Evolutionary conservation across 2,113 vertebrate species (phyloP), one percentile per base, ranked within the genome.

Genomic region (Delphinus delphis): DNA sequence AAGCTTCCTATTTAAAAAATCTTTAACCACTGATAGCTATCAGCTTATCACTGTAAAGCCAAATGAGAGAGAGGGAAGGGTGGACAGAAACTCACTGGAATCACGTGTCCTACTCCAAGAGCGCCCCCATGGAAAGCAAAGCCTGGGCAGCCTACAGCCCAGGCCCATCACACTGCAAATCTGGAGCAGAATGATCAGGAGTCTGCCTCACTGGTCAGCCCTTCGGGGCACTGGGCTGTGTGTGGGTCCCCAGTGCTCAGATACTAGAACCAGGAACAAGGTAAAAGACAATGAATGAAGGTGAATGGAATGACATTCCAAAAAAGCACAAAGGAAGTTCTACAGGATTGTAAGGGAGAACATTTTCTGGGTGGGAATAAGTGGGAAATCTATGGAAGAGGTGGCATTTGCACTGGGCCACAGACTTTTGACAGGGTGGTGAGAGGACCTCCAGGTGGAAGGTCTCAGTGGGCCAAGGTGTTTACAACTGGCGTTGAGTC

Each of bases 121-220:
- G 77, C 36, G 36, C 1, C 23, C 25, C 18, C 0, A 0, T 5
- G 21, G n/a, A 50, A 14, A 17, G 14, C 31, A 65, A 73, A 36
- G 58, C 23, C 55, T 18, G 3, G 50, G 21, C 23, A 18, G 41
- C 38, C 77, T 67, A 62, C 5, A 25, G 13, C 7, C 60, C 60
- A 31, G 26, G 17, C 65, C 41, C 26, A 0, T 17, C 1, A 14
- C 21, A 5, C 36, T 9, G 62, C 13, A 23, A 12, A 47, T 21
- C 36, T 36, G 33, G 58, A 71, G 47, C 76, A 18, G 28, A 25
- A 18, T 8, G 18, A 65, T 2, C 12, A 3, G 62, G 5, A 2
- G 2, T 11, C 77, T 26, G 15, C 8, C 7, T 67, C 47, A 63
- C 2, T 23, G 50, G n/a, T 20, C 47, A 47, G 47, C 12, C 12